Base-by-base conservation (phyloP, 2,797 vertebrate genomes). In the Ptychobarbus kaznakovi region DNA sequence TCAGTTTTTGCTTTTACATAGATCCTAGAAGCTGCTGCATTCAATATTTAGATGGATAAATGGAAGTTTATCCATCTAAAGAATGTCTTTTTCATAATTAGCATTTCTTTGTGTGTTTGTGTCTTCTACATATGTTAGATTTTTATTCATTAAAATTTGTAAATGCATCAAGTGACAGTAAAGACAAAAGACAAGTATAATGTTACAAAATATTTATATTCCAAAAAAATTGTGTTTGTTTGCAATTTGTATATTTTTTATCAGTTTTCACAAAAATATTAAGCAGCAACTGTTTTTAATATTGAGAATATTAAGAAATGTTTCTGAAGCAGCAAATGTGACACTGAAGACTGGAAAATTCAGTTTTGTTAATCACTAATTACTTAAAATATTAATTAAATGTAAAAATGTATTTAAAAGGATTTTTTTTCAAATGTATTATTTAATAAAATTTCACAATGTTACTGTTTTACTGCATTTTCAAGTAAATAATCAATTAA, bases 11-110 rank as follows among this genome's bases (percentile, higher is more conserved):
- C 51, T 70, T 32, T 86, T 82, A 38, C 13, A 66, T 15, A 40
- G 25, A 22, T 73, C 35, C 18, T 74, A 74, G 9, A 4, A 70
- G 61, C 86, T 25, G 85, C 75, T 63, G 12, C 69, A 28, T 32
- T 63, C 53, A n/a, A 58, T n/a, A 16, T 46, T 86, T 72, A 81
- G 53, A 65, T 32, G 28, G 63, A 65, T 65, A 65, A 32, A 44
- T 42, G 58, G 80, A 6, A 35, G 85, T 83, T 85, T 44, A 38
- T 42, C 10, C 38, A 42, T 42, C 11, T 40, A 56, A n/a, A n/a
- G 51, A 77, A 53, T 13, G 18, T 40, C 1, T 42, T 58, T 25
- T 20, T 12, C 20, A 42, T 63, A 42, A 32, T 16, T 20, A 46
- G 9, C 13, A 7, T 28, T 25, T 25, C 1, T 46, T 1, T 15